Evolutionary conservation across 2,113 vertebrate species (phyloP).

Genomic region (Crotalus tigris): DNA sequence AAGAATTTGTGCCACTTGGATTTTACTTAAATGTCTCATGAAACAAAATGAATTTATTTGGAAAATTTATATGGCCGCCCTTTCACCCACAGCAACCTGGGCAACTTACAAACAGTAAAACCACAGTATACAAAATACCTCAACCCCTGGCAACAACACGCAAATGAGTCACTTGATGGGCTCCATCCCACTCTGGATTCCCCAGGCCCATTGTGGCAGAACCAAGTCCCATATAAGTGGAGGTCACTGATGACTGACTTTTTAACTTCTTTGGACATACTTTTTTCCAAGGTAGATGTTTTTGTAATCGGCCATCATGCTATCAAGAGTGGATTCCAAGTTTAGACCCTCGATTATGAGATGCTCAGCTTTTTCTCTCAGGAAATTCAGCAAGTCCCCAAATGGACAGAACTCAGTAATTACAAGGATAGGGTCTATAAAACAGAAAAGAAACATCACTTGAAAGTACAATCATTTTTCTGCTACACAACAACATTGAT

Average conservation of each 20-base stretch:
- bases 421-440: conserved; percentile 89
- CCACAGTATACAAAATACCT: too few species aligned
- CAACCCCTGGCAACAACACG: too few species aligned
- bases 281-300: conserved; percentile 81
- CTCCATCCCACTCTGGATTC: too few species aligned
- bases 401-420: conserved; percentile 96
- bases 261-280: conserved; percentile 79
- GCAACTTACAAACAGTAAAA: too few species aligned
- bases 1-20: background rate
- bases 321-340: conserved; percentile 68
- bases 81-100: too few species aligned
- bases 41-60: background rate
- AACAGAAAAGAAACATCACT: background rate
- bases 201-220: too few species aligned
- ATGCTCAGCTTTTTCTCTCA: conserved; percentile 82
- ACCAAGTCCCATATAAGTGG: background rate
- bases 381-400: conserved; percentile 93
- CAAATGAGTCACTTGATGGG: too few species aligned
- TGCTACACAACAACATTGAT: background rate
- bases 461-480: background rate
- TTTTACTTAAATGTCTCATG: background rate
- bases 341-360: conserved; percentile 78
- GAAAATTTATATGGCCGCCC: too few species aligned
- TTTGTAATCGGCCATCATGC: conserved; percentile 77
- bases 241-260: background rate